A percentile compares a stretch with the other conserved stretches of the same genome.
Conservation (phyloP, 2,888 invertebrate genomes). For the Drosophila borborema region DNA sequence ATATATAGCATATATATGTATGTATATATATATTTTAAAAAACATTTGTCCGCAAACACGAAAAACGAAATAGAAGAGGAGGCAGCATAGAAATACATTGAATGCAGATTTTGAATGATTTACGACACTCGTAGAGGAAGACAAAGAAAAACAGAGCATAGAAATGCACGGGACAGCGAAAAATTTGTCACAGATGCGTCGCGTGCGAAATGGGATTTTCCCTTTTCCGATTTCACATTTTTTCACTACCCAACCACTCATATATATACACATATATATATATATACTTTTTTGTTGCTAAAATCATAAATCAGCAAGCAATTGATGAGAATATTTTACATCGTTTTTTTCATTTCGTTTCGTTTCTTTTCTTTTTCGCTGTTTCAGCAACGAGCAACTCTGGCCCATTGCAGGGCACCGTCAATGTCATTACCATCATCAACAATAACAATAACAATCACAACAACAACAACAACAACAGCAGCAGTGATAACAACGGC, state of each 20-base stretch:
- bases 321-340: constrained; percentile 29
- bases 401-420: constrained; percentile 27
- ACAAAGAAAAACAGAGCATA: constrained; percentile 2
- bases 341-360: neutral
- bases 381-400: constrained; percentile 44
- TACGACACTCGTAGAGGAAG: constrained; percentile 36
- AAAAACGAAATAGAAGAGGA: neutral
- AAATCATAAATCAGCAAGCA: constrained; percentile 29
- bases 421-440: constrained; percentile 59
- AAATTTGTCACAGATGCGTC: constrained; percentile 54
- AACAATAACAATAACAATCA: constrained; percentile 37
- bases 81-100: constrained; percentile 42
- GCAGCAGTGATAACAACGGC: constrained; percentile 27
- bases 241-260: neutral
- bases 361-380: constrained; percentile 4
- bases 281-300: neutral
- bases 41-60: constrained; percentile 8
- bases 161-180: constrained; percentile 41
- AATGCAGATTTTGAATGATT: constrained; percentile 64
- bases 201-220: constrained; percentile 34
- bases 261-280: neutral
- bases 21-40: neutral
- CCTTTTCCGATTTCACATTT: constrained; percentile 13
- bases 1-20: neutral
- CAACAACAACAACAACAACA: constrained; percentile 15